Evolutionary conservation across 2,888 invertebrate genomes (phyloP), one percentile per base, ranked within the genome.

Genomic region (Metalampra italica): DNA sequence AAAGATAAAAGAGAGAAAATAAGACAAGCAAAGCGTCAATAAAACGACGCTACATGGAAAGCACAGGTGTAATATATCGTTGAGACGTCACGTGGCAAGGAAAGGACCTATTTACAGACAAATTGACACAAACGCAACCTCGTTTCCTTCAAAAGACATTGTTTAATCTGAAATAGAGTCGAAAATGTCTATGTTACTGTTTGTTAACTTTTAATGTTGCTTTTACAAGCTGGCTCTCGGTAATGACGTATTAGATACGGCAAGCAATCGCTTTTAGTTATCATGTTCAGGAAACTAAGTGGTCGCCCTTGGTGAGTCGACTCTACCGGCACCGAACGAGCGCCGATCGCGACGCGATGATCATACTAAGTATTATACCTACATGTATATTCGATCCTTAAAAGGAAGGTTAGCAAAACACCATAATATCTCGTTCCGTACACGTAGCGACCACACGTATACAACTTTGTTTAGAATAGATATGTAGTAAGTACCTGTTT

Each of bases 211-310:
- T 22, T 22, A 22, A 22, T 22, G 5, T 22, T 22, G 22, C 22
- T 22, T 22, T 22, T 22, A 22, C 2, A 22, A 22, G 22, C 22
- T 22, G 22, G 5, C 2, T 22, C 2, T 22, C 22, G 22, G 22
- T 5, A 22, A 36, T 36, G 8, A 32, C 32, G 43, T 46, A 32
- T 15, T 43, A 43, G 43, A 37, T 29, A 36, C 29, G 37, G 15
- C 47, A 38, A 43, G 15, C 47, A 38, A 43, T 47, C 43, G 43
- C 47, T 43, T 30, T 38, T 37, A 29, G 29, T n/a, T 13, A 42
- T 22, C 34, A 29, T 68, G 72, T 71, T 64, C 84, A 86, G 86
- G 86, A 87, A 87, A 73, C 71, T 62, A 73, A 86, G 69, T 65
- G 68, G 85, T 57, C 68, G 86, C 85, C 86, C 86, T 87, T 85